Evolutionary conservation across 2,113 vertebrate species (phyloP), one percentile per base, ranked within the genome.

Genomic region (Nansenia antarctica): DNA sequence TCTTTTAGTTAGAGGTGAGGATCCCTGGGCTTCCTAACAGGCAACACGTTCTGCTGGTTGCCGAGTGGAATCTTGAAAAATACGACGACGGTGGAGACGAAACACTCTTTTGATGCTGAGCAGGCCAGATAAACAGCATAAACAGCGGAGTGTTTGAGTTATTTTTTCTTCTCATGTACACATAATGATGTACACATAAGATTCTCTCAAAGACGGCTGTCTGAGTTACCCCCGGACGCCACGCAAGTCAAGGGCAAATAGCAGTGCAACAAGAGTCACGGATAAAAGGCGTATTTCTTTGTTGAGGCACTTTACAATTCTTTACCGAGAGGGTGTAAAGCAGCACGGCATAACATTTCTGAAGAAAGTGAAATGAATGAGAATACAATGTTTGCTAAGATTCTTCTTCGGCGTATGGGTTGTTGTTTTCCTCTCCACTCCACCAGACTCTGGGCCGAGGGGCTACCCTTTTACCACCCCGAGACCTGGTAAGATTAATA

Each of bases 231-330:
- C 74, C 72, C 31, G 70, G 79, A 78, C 74, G 24, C 72, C 65
- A 62, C 59, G 79, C 82, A 74, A 79, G 83, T 84, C 83, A 73
- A 76, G 80, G 77, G 67, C 75, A 73, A 20, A 31, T 72, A 76
- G 72, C 75, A n/a, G 63, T 70, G 39, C 57, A 70, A 66, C 63
- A 87, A 80, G 79, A 82, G 77, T 85, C 79, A 80, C 71, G 64
- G 67, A 79, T 82, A 62, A 62, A 7, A 52, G 1, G n/a, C n/a
- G n/a, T n/a, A n/a, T n/a, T n/a, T n/a, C n/a, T n/a, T n/a, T n/a
- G n/a, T n/a, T 24, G 3, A 24, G 2, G 5, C 20, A 54, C 22
- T 9, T 27, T 26, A 27, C 11, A 14, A 27, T n/a, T n/a, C n/a
- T n/a, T n/a, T n/a, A n/a, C n/a, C n/a, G n/a, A n/a, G n/a, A n/a